Base-by-base conservation (phyloP, 1,140 invertebrate species). In the Drosophila sproati region DNA sequence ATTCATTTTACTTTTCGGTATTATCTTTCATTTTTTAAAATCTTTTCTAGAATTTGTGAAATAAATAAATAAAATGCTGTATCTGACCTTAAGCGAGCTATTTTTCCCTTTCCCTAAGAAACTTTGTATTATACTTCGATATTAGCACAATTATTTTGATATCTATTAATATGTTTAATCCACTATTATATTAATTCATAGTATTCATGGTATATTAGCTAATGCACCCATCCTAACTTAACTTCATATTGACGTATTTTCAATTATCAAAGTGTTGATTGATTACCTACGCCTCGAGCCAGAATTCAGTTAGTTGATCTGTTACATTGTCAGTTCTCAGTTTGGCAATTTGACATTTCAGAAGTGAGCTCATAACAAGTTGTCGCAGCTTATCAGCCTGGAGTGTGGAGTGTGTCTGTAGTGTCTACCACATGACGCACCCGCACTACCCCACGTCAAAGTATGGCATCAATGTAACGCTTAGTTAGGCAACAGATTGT, bases 401-500 rank as follows among this genome's bases (percentile, higher is more conserved):
- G 29, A 35, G 29, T 32, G 6, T 28, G 45, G 54, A n/a, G 12
- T 51, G 51, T 20, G 29, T 37, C 5, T 28, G 10, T n/a, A 8
- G 37, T 39, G 37, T 7, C 37, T 43, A n/a, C 60, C 67, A 70
- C 20, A 45, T 63, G 28, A 55, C 59, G 35, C 63, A 35, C 59
- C 45, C 66, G 31, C 37, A 20, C 45, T 31, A 35, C 63, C 43
- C 57, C 32, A n/a, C 35, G 31, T 5, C 2, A 4, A 28, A 51
- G 6, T 67, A 32, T 66, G 8, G 55, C 68, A 67, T 56, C 77
- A 71, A 88, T 88, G 85, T 88, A 83, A 75, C 83, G 80, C 83
- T 78, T 79, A 76, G 74, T 89, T 89, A 72, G 71, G 78, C 51
- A 89, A 89, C 85, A 89, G 77, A 89, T 83, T 89, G 85, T 68